phyloP scores from a whole-genome alignment of 2,113 vertebrate genomes.

The Bubo bubo region DNA sequence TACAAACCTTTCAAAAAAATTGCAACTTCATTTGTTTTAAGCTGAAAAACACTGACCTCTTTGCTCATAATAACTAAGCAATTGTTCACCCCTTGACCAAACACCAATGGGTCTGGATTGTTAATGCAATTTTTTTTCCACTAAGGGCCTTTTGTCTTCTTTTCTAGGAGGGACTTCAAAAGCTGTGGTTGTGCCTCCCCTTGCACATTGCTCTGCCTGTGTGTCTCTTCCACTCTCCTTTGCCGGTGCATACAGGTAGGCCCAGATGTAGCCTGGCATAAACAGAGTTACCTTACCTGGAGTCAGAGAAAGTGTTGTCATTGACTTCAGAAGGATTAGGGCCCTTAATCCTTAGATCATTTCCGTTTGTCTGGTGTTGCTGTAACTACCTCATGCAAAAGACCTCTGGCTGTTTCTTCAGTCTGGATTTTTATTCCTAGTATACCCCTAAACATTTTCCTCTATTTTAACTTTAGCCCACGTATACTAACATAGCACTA shows the following conservation, averaged over 20 bases:
- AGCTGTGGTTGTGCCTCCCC: neutral
- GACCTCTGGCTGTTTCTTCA: neutral
- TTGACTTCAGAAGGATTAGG: neutral
- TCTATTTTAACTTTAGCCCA: neutral
- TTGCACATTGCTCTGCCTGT: neutral
- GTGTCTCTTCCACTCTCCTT: neutral
- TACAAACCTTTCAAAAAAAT: neutral
- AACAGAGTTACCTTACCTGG: neutral
- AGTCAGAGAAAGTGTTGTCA: neutral
- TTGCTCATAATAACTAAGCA: neutral
- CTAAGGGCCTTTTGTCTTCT: neutral
- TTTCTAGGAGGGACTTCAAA: neutral
- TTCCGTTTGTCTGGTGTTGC: neutral
- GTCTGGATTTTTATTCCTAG: neutral
- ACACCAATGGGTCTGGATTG: neutral
- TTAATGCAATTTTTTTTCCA: neutral
- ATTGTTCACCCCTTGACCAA: neutral
- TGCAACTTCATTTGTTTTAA: neutral
- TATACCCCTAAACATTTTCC: neutral
- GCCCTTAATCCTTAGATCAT: neutral
- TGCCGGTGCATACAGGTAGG: accelerated
- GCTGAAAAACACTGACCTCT: neutral
- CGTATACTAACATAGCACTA: neutral
- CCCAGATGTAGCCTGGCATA: accelerated
- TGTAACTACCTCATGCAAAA: neutral